phyloP scores from a whole-genome alignment of 2,888 invertebrate species.

The Trachelus stipa region DNA sequence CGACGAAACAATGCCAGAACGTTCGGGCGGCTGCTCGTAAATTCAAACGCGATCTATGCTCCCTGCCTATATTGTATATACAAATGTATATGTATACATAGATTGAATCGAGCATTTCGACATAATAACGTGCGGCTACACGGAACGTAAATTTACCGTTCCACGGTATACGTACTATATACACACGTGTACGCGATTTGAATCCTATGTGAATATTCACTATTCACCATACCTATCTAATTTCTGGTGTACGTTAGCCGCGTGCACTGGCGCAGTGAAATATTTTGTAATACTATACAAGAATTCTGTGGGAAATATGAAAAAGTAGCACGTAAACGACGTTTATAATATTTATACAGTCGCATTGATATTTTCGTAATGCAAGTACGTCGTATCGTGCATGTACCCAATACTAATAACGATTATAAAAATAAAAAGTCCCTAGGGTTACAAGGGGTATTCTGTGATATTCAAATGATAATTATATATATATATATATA shows the following conservation, averaged over 20 bases:
- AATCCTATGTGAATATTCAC: neutral
- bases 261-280: neutral
- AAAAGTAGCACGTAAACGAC: neutral
- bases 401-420: neutral
- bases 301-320: neutral
- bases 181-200: neutral
- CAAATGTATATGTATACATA: neutral
- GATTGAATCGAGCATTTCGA: constrained; percentile 48
- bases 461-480: no score
- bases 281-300: neutral
- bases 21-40: constrained; percentile 28
- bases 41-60: constrained; percentile 46
- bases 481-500: no score
- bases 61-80: constrained; percentile 13
- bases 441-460: neutral
- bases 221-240: neutral
- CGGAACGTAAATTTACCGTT: constrained; percentile 48
- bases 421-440: neutral
- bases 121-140: constrained; percentile 51
- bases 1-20: constrained; percentile 24
- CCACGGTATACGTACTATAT: neutral
- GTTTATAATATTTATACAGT: neutral
- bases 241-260: neutral
- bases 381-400: neutral
- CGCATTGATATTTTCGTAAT: neutral